These are phyloP conservation scores for Drosophila trapezifrons DNA, from an alignment of 1,140 invertebrate species.

Conservation along the genomic window DNA sequence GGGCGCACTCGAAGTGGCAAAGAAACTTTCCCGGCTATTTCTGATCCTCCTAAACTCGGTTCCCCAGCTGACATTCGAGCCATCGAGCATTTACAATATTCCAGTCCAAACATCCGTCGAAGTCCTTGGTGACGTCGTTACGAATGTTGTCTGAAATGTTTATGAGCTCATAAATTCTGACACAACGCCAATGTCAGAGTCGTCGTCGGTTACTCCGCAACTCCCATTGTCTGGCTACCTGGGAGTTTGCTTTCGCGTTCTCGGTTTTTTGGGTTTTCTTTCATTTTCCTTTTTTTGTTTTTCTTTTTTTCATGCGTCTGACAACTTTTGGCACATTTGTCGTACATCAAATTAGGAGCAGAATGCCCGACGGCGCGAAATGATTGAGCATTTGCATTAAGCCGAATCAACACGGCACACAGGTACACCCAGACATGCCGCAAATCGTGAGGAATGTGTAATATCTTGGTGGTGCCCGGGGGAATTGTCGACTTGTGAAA, in stretches of 20 bases:
- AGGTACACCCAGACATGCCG: slow-evolving; percentile 11
- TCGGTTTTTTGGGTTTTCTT: slow-evolving; percentile 4
- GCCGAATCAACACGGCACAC: slow-evolving; percentile 28
- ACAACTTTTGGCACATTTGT: slow-evolving; percentile 72
- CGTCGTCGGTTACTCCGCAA: slow-evolving; percentile 9
- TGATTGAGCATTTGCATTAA: slow-evolving; percentile 76
- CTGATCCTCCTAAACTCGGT: slow-evolving; percentile 18
- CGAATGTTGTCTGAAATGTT: slow-evolving; percentile 65
- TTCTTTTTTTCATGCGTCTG: slow-evolving; percentile 49
- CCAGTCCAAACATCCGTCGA: slow-evolving; percentile 6
- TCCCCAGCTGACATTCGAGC: slow-evolving; percentile 27
- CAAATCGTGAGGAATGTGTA: slow-evolving; percentile 23
- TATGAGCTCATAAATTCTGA: slow-evolving; percentile 72
- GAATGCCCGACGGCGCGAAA: slow-evolving; percentile 52
- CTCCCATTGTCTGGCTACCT: slow-evolving; percentile 33
- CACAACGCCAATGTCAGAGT: slow-evolving; percentile 11
- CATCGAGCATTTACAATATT: slow-evolving; percentile 23
- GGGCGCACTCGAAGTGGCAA: slow-evolving; percentile 51
- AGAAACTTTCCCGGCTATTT: slow-evolving; percentile 56
- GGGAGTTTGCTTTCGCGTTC: slow-evolving; percentile 31
- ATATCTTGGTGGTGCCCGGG: neutral
- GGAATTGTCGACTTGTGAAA: slow-evolving; percentile 16
- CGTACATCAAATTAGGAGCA: slow-evolving; percentile 64
- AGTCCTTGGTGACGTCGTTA: slow-evolving; percentile 52
- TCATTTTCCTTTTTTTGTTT: slow-evolving; percentile 1